These are phyloP conservation scores for Brachypteracias leptosomus DNA, from an alignment of 2,113 vertebrate genomes.

Conservation along the genomic window DNA sequence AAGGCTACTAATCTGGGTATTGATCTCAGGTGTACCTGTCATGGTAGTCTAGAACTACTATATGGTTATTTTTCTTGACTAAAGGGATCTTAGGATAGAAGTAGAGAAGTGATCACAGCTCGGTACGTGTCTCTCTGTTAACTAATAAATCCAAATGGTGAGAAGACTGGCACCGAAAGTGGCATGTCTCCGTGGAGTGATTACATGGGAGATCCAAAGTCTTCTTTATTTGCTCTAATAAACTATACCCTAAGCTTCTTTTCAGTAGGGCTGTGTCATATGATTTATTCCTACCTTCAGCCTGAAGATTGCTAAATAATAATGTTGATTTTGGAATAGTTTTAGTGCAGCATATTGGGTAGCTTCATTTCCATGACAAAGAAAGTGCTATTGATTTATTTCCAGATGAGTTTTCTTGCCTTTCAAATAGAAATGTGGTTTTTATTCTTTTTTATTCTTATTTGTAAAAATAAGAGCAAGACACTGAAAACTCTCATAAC, in stretches of 20 bases:
- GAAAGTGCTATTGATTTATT: not conserved
- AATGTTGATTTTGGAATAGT: not conserved
- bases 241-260: not conserved
- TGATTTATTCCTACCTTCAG: not conserved
- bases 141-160: not conserved
- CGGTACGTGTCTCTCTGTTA: not conserved
- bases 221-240: not conserved
- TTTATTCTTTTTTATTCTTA: not conserved
- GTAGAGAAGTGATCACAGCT: not conserved
- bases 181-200: not conserved
- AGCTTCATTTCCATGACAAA: not conserved
- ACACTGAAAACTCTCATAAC: not conserved
- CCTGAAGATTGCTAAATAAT: not conserved
- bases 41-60: not conserved
- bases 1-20: not conserved
- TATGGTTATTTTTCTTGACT: not conserved
- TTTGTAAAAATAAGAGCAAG: not conserved
- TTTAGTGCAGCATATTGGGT: not conserved
- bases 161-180: not conserved
- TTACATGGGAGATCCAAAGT: not conserved
- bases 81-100: not conserved
- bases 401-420: not conserved
- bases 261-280: fast-evolving
- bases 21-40: not conserved
- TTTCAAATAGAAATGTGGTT: not conserved